phyloP scores from a whole-genome alignment of 2,797 vertebrate genomes.

The Neosilurus hyrtlii region DNA sequence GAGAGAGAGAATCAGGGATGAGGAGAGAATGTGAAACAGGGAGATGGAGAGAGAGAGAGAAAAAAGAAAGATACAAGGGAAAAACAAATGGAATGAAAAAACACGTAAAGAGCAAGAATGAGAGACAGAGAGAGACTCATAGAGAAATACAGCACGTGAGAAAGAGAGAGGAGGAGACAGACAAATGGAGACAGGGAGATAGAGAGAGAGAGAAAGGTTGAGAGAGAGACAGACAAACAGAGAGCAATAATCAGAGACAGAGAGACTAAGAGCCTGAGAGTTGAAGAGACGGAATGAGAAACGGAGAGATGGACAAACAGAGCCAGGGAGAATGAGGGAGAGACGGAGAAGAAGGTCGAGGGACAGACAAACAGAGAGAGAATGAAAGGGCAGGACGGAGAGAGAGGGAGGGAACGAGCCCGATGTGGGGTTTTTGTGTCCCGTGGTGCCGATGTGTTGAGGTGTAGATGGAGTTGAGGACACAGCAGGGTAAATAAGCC shows the following conservation, averaged over 20 bases:
- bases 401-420: neutral
- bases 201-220: neutral
- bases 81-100: too few species aligned
- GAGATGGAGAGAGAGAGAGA: neutral
- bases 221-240: too few species aligned
- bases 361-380: neutral
- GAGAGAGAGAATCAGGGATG: too few species aligned
- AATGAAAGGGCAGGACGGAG: too few species aligned
- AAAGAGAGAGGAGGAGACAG: neutral
- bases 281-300: too few species aligned
- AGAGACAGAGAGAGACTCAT: neutral
- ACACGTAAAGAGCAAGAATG: neutral
- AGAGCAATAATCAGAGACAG: too few species aligned
- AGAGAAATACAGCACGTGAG: neutral
- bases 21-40: neutral
- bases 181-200: neutral
- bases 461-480: constrained; percentile 18
- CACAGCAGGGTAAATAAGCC: constrained; percentile 25
- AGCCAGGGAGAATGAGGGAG: too few species aligned
- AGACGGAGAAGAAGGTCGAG: too few species aligned
- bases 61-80: too few species aligned
- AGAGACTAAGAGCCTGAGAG: too few species aligned
- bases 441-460: neutral
- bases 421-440: neutral
- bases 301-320: too few species aligned